Evolutionary conservation across 53 echinoderm and acorn worm species (phyloP).

Genomic region (Stichopus horrens): DNA sequence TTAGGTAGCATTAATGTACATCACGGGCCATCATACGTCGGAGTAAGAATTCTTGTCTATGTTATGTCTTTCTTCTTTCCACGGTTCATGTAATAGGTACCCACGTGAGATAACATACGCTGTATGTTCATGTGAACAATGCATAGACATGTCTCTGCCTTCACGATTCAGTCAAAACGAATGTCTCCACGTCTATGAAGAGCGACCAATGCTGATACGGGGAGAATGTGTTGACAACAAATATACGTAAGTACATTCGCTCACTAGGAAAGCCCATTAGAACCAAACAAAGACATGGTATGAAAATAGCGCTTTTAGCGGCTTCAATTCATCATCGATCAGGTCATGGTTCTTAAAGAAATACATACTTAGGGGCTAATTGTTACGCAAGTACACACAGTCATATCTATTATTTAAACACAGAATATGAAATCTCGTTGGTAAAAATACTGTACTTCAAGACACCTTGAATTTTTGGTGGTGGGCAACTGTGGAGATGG

Average conservation of each 20-base stretch:
- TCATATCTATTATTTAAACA: neutral
- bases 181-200: neutral
- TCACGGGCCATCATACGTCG: neutral
- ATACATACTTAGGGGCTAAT: neutral
- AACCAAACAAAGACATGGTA: neutral
- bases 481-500: no score
- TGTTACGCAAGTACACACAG: no score
- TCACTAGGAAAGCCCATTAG: neutral
- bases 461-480: no score
- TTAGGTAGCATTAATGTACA: neutral
- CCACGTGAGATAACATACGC: conserved; percentile 15
- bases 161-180: neutral
- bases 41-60: neutral
- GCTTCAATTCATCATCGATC: no score
- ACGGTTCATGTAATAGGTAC: neutral
- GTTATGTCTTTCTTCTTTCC: neutral
- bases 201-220: conserved; percentile 5
- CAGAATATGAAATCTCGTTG: neutral
- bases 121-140: conserved; percentile 5
- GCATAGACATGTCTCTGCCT: neutral
- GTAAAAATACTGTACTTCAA: no score
- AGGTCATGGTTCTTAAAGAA: neutral
- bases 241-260: neutral
- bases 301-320: no score
- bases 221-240: conserved; percentile 2